phyloP scores from a whole-genome alignment of 2,113 vertebrate species.

The Herpetotheres cachinnans region DNA sequence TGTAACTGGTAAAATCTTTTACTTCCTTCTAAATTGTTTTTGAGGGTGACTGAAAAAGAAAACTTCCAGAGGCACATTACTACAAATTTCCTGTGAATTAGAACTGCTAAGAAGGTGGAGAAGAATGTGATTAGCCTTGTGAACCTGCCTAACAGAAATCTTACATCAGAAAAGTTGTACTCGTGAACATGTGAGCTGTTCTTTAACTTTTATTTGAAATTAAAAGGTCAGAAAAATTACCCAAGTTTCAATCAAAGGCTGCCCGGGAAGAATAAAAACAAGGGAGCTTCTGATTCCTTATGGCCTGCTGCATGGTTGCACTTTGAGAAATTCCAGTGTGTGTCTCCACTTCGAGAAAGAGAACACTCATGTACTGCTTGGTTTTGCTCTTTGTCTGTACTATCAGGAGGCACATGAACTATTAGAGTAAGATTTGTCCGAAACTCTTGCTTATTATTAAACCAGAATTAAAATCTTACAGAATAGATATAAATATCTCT shows the following conservation, averaged over 20 bases:
- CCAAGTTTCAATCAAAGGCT: background rate
- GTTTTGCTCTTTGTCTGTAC: background rate
- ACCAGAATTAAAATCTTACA: background rate
- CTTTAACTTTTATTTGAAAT: background rate
- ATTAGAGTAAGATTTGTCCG: background rate
- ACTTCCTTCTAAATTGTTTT: background rate
- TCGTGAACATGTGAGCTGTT: rapidly evolving
- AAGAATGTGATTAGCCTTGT: background rate
- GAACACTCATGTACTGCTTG: background rate
- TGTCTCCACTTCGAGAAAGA: background rate
- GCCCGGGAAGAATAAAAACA: background rate
- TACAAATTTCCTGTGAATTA: background rate
- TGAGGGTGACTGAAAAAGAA: background rate
- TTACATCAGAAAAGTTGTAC: background rate
- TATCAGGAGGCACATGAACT: background rate
- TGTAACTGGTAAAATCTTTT: background rate
- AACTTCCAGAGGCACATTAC: background rate
- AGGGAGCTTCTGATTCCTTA: background rate
- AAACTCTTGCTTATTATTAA: background rate
- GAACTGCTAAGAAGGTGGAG: background rate
- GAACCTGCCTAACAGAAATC: background rate
- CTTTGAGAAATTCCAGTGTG: background rate
- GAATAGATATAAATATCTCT: background rate
- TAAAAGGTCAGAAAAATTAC: background rate
- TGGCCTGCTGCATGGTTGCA: background rate